A percentile compares a stretch with the other conserved stretches of the same genome.
Evolutionary conservation across 2,888 invertebrate species (phyloP).

Genomic region (Eumerus sabulonum): DNA sequence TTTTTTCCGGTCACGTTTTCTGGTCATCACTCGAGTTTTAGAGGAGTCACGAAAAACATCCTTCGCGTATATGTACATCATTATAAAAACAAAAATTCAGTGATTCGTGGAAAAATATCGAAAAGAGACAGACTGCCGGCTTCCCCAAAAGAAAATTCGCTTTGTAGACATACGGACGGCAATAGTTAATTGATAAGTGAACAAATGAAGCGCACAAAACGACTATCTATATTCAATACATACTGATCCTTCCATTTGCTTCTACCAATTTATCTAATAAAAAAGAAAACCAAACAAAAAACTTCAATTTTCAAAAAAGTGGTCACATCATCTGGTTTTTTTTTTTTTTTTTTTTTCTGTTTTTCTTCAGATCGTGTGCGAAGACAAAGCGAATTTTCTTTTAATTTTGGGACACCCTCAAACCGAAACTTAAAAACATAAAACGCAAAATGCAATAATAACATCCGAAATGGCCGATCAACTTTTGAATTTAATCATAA

Average conservation of each 20-base stretch:
- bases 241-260: not conserved
- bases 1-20: too few relatives aligned
- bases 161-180: slow-evolving; percentile 12
- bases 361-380: slow-evolving; percentile 62
- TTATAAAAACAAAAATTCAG: too few relatives aligned
- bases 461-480: slow-evolving; percentile 51
- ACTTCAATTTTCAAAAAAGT: slow-evolving; percentile 43
- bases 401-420: slow-evolving; percentile 53
- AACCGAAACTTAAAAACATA: not conserved
- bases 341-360: slow-evolving; percentile 63
- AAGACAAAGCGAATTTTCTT: slow-evolving; percentile 67
- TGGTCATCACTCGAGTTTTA: too few relatives aligned
- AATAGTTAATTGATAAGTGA: not conserved
- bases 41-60: too few relatives aligned
- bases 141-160: slow-evolving; percentile 62
- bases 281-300: too few relatives aligned
- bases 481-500: slow-evolving; percentile 56
- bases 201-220: slow-evolving; percentile 6
- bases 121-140: slow-evolving; percentile 7
- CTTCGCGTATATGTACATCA: too few relatives aligned
- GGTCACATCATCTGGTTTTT: slow-evolving; percentile 54
- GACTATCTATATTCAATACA: slow-evolving; percentile 54
- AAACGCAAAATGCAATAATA: slow-evolving; percentile 30
- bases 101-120: too few relatives aligned
- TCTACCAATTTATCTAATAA: too few relatives aligned